phyloP scores from a whole-genome alignment of 2,888 invertebrate genomes.

The Tachina lurida region DNA sequence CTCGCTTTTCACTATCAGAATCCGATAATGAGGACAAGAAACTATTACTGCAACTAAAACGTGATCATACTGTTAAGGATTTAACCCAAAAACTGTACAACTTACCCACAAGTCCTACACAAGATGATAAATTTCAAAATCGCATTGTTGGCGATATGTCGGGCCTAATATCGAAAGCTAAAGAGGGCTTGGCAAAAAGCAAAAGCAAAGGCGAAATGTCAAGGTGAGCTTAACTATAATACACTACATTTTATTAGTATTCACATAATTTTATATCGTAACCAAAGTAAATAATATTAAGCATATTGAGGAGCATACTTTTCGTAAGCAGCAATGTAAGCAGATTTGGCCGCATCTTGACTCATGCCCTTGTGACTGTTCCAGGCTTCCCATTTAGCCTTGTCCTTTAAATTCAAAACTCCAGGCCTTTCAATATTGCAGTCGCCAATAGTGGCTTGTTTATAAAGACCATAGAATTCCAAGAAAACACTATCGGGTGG shows the following conservation, averaged over 20 bases:
- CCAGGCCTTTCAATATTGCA: conserved; percentile 92
- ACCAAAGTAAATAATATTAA: conserved; percentile 66
- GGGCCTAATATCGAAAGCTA: conserved; percentile 95
- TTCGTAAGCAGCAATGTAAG: conserved; percentile 89
- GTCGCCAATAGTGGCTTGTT: conserved; percentile 92
- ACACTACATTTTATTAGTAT: background rate
- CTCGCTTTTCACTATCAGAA: conserved; percentile 80
- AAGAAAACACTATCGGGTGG: conserved; percentile 92
- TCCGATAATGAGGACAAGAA: conserved; percentile 85
- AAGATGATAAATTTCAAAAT: conserved; percentile 85
- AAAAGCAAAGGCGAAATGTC: conserved; percentile 88
- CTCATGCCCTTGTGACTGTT: conserved; percentile 90
- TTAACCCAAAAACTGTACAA: conserved; percentile 92
- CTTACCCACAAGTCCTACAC: conserved; percentile 84
- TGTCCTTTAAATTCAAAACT: conserved; percentile 92
- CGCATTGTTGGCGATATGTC: conserved; percentile 91
- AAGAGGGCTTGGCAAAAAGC: conserved; percentile 94
- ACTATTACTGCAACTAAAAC: conserved; percentile 88
- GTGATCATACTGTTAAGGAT: conserved; percentile 94
- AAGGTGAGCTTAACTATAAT: conserved; percentile 76
- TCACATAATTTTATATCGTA: background rate
- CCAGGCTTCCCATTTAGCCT: conserved; percentile 98
- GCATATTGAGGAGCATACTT: conserved; percentile 85
- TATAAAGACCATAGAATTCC: conserved; percentile 92
- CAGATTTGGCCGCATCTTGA: conserved; percentile 90